A percentile compares a stretch with the other conserved stretches of the same genome.
Evolutionary conservation across 64 coral and sea anemone species (phyloP).

Genomic region (Stichodactyla helianthus): DNA sequence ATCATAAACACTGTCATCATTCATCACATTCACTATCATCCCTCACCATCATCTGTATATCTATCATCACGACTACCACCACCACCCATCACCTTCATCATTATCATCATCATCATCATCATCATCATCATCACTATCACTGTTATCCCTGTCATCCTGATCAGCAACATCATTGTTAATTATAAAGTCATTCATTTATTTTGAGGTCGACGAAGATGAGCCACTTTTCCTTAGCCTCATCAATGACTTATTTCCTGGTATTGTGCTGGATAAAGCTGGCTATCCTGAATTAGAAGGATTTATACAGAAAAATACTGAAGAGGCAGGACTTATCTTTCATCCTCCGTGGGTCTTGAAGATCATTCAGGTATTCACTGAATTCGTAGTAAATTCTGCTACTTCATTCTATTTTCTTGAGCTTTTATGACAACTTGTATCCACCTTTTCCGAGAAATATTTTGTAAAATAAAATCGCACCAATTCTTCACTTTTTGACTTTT

Average conservation of each 20-base stretch:
- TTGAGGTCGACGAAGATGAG: constrained; percentile 87
- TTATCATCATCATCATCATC: background rate
- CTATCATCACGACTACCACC: background rate
- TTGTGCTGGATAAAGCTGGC: constrained; percentile 87
- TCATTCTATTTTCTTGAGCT: no score
- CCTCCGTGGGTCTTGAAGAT: constrained; percentile 89
- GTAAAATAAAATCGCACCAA: background rate
- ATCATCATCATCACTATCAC: no score
- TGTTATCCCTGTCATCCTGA: no score
- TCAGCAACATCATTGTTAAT: no score
- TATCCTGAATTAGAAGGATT: constrained; percentile 76
- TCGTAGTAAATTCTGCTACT: no score
- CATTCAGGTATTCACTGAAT: constrained; percentile 52
- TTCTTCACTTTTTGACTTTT: background rate
- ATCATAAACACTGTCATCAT: no score
- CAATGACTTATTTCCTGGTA: constrained; percentile 89
- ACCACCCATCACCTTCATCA: background rate
- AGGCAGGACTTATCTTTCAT: constrained; percentile 82
- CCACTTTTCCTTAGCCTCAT: constrained; percentile 88
- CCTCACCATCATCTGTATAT: background rate
- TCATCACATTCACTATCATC: background rate
- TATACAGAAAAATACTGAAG: constrained; percentile 84
- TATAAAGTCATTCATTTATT: background rate
- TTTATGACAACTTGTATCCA: no score
- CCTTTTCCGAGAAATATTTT: background rate